Conservation (phyloP, 1,140 invertebrate species). For the Varroa destructor region DNA sequence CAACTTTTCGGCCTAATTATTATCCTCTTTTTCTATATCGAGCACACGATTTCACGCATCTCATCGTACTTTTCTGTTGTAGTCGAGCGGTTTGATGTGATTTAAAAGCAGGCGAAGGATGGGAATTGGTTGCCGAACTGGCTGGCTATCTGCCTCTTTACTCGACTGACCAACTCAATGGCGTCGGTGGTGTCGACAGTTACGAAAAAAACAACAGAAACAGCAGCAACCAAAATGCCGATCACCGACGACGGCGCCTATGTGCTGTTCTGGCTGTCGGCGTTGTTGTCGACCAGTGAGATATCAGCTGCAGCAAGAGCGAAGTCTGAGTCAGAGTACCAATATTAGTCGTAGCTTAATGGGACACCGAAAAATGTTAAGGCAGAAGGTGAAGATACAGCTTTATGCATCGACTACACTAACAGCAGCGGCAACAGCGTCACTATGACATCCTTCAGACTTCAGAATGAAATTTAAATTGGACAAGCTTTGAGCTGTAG, state of each 20-base stretch:
- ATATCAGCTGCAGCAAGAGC: no score
- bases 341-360: no score
- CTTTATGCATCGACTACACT: no score
- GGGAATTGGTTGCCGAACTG: background rate
- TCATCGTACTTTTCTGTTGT: background rate
- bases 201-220: background rate
- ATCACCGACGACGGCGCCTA: background rate
- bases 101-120: background rate
- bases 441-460: no score
- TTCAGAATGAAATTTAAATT: no score
- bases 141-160: background rate
- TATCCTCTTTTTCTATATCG: background rate
- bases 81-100: background rate
- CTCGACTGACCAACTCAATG: conserved; percentile 3
- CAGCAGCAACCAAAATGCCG: background rate
- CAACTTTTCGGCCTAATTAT: conserved; percentile 27
- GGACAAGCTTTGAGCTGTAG: no score
- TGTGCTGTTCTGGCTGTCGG: no score
- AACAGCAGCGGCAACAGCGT: no score
- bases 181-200: background rate
- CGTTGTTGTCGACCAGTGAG: no score
- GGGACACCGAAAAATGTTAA: no score
- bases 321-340: no score
- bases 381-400: no score
- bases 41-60: conserved; percentile 3